Evolutionary conservation across 2,113 vertebrate genomes (phyloP).

Genomic region (Nothobranchius kuhntae): DNA sequence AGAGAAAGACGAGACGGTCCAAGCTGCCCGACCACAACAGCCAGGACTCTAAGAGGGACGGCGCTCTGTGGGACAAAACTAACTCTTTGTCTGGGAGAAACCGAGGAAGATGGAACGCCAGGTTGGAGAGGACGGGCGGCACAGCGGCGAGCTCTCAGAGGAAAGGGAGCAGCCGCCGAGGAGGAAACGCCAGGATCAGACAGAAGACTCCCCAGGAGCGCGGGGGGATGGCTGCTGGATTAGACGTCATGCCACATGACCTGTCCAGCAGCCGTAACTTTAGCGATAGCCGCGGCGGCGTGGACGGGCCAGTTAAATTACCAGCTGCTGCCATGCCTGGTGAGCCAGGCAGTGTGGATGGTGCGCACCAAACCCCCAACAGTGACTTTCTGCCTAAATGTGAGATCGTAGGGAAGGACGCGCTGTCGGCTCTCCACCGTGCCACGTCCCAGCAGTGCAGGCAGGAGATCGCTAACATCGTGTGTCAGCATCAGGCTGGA

Average conservation of each 20-base stretch:
- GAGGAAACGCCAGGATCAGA: slow-evolving; percentile 62
- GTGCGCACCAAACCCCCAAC: slow-evolving; percentile 86
- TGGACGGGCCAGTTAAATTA: slow-evolving; percentile 73
- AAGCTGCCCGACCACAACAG: slow-evolving; percentile 87
- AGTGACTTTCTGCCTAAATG: slow-evolving; percentile 91
- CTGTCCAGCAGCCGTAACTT: slow-evolving; percentile 87
- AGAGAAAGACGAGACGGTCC: slow-evolving; percentile 86
- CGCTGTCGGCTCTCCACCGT: slow-evolving; percentile 89
- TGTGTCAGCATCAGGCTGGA: slow-evolving; percentile 92
- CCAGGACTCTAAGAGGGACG: slow-evolving; percentile 81
- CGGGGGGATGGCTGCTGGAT: slow-evolving; percentile 39
- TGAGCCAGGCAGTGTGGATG: slow-evolving; percentile 94
- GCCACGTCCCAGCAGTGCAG: slow-evolving; percentile 90
- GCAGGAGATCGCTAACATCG: slow-evolving; percentile 93
- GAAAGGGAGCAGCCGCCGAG: slow-evolving; percentile 76
- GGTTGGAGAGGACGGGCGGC: slow-evolving; percentile 72
- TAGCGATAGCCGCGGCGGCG: slow-evolving; percentile 60
- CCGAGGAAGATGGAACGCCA: slow-evolving; percentile 79
- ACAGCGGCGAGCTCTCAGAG: slow-evolving; percentile 57
- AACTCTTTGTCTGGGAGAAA: slow-evolving; percentile 75
- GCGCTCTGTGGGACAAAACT: slow-evolving; percentile 77
- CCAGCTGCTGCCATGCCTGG: slow-evolving; percentile 81
- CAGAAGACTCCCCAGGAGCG: slow-evolving; percentile 62
- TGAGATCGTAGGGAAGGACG: slow-evolving; percentile 91
- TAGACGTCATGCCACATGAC: slow-evolving; percentile 71